Percentiles rank a stretch among this genome's conserved stretches.
These are phyloP conservation scores for Bradypodion ventrale DNA, from an alignment of 2,797 vertebrate species.

Conservation along the genomic window DNA sequence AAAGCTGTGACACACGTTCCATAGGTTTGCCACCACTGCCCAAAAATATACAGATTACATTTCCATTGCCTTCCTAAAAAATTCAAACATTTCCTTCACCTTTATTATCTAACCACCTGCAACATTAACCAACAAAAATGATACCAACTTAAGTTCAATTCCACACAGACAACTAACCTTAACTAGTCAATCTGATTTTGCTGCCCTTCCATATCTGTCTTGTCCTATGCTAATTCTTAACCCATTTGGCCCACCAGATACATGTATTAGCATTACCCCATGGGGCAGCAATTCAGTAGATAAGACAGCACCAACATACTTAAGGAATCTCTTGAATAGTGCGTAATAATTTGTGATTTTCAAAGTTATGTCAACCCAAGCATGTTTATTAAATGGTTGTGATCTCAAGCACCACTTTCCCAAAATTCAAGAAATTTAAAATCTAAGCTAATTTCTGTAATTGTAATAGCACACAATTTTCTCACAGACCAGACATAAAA, in stretches of 20 bases:
- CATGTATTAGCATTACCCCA: neutral
- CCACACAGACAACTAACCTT: neutral
- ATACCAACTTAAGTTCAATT: neutral
- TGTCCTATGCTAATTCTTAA: neutral
- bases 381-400: neutral
- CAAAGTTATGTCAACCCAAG: neutral
- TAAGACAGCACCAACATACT: neutral
- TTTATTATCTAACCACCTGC: neutral
- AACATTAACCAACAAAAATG: neutral
- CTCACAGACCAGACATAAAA: neutral
- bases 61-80: no score
- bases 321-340: neutral
- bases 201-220: slow-evolving; percentile 3
- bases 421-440: neutral
- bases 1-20: no score
- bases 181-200: slow-evolving; percentile 4
- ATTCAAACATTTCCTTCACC: neutral
- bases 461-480: neutral
- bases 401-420: neutral
- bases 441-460: neutral
- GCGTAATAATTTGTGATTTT: neutral
- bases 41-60: no score
- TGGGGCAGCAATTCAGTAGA: neutral
- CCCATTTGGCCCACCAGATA: neutral
- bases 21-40: no score